A percentile compares a stretch with the other conserved stretches of the same genome.
Evolutionary conservation across 2,888 invertebrate species (phyloP).

Genomic region (Antheraea yamamai): DNA sequence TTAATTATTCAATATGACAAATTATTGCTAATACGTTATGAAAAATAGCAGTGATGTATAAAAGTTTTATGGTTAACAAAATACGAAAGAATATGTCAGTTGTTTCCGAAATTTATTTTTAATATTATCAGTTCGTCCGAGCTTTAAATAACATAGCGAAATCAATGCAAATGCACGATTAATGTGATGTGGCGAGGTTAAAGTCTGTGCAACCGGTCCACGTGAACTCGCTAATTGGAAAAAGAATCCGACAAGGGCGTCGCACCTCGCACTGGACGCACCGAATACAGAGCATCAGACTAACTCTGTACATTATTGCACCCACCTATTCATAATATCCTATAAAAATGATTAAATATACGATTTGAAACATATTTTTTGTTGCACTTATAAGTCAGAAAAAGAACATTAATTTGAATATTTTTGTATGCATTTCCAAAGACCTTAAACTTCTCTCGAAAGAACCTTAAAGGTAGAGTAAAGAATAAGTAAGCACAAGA

Average conservation of each 20-base stretch:
- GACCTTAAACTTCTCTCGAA: constrained; percentile 31
- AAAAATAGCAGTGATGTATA: too few species aligned
- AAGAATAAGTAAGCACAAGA: background rate
- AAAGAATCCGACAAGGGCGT: constrained; percentile 72
- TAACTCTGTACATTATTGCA: too few species aligned
- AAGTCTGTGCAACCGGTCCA: constrained; percentile 66
- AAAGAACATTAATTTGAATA: too few species aligned
- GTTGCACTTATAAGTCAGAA: too few species aligned
- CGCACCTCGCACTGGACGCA: constrained; percentile 50
- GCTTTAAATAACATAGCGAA: constrained; percentile 16
- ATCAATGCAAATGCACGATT: constrained; percentile 23
- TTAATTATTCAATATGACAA: too few species aligned
- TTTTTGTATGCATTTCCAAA: constrained; percentile 35
- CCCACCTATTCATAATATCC: background rate
- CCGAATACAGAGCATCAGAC: background rate
- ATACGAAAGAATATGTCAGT: background rate
- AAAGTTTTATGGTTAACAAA: background rate
- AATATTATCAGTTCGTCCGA: constrained; percentile 19
- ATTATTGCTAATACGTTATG: too few species aligned
- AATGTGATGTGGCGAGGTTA: constrained; percentile 68
- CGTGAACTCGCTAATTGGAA: constrained; percentile 74
- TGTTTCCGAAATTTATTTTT: background rate
- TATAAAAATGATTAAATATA: background rate
- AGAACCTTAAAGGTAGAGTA: constrained; percentile 33
- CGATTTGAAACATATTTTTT: too few species aligned